These are phyloP conservation scores for Chaunax sp. DNA, from an alignment of 2,797 vertebrate species.

Conservation along the genomic window DNA sequence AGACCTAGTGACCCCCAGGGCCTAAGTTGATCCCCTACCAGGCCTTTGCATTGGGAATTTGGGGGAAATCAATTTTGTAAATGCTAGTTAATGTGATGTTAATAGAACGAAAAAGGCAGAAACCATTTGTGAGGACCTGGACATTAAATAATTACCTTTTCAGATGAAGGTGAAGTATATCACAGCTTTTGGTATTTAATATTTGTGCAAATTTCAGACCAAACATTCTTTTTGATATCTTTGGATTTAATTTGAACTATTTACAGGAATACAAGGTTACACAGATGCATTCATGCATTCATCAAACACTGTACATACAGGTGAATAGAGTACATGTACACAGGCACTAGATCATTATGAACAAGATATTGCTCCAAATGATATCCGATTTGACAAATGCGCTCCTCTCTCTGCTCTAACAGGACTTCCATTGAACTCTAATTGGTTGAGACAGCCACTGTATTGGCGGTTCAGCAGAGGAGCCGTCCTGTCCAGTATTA, in stretches of 20 bases:
- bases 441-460: conserved; percentile 68
- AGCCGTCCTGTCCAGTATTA: conserved; percentile 60
- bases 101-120: too few relatives aligned
- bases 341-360: conserved; percentile 8
- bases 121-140: too few relatives aligned
- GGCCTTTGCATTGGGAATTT: too few relatives aligned
- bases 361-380: conserved; percentile 17
- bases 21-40: too few relatives aligned
- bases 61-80: too few relatives aligned
- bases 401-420: conserved; percentile 35
- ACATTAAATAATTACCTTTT: too few relatives aligned
- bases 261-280: not conserved
- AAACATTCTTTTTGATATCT: not conserved
- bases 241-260: not conserved
- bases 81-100: too few relatives aligned
- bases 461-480: conserved; percentile 59
- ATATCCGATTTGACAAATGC: conserved; percentile 57
- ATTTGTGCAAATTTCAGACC: not conserved
- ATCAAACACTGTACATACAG: not conserved
- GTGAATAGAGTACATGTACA: not conserved
- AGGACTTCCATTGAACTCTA: conserved; percentile 63
- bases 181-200: not conserved
- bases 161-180: not conserved
- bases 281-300: not conserved
- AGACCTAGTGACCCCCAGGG: too few relatives aligned